Conservation (phyloP, 2,888 invertebrate genomes). For the Rhagium mordax region DNA sequence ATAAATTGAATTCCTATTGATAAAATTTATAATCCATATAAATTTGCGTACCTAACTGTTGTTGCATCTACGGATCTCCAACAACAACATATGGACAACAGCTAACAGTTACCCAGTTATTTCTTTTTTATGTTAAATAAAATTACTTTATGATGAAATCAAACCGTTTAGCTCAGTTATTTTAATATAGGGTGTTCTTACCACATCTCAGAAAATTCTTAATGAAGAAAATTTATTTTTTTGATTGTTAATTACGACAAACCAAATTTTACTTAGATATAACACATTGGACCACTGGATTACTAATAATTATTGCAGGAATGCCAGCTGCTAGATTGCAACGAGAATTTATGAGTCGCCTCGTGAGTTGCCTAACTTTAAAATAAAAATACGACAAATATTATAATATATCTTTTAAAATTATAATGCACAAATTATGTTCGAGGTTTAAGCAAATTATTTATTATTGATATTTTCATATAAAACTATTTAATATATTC, state of each 20-base stretch:
- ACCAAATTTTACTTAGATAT: too few species aligned
- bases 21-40: not conserved
- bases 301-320: too few species aligned
- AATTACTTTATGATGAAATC: not conserved
- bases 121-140: not conserved
- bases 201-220: not conserved
- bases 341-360: too few species aligned
- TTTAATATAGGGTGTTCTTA: not conserved
- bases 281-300: too few species aligned
- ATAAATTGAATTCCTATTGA: not conserved
- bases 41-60: not conserved
- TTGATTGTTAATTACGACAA: too few species aligned
- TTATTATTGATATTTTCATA: not conserved
- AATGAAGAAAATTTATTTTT: too few species aligned
- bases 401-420: too few species aligned
- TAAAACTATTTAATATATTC: not conserved
- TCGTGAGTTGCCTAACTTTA: too few species aligned
- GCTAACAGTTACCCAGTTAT: not conserved
- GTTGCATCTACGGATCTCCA: not conserved
- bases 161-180: not conserved
- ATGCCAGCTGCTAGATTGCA: too few species aligned
- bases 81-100: not conserved
- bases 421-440: not conserved
- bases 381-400: too few species aligned
- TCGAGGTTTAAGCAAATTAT: not conserved